phyloP scores from a whole-genome alignment of 2,113 vertebrate genomes.

The Serilophus lunatus region DNA sequence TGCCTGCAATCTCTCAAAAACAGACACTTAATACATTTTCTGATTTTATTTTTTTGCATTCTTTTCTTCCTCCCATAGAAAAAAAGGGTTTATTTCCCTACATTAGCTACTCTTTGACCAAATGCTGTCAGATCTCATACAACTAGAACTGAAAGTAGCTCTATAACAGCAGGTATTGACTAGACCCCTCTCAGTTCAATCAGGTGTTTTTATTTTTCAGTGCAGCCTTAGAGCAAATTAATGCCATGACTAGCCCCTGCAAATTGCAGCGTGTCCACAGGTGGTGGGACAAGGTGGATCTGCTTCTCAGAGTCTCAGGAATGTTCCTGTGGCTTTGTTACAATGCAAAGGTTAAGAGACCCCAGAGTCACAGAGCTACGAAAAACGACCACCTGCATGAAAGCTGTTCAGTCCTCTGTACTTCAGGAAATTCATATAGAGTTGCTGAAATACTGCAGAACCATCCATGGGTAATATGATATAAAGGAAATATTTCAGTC shows the following conservation, averaged over 20 bases:
- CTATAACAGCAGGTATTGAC: background rate
- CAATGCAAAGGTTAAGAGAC: background rate
- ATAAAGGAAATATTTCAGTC: background rate
- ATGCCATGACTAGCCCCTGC: background rate
- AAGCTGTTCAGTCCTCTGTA: background rate
- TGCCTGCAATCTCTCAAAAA: background rate
- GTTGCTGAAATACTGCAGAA: background rate
- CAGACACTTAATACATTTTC: background rate
- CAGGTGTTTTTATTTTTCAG: background rate
- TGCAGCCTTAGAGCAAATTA: background rate
- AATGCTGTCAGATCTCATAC: background rate
- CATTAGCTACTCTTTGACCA: background rate
- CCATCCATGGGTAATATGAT: background rate
- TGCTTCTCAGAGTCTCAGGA: background rate
- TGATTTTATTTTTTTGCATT: background rate
- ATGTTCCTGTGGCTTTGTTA: background rate
- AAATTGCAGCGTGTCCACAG: background rate
- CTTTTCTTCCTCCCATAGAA: background rate
- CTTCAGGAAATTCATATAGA: background rate
- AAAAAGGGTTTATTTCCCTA: background rate
- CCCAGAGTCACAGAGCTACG: background rate
- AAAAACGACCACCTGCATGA: background rate
- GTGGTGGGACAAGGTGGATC: background rate
- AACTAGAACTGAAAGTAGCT: background rate
- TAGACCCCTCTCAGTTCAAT: background rate